phyloP scores from a whole-genome alignment of 2,113 vertebrate genomes.

The Gasterosteus nipponicus region DNA sequence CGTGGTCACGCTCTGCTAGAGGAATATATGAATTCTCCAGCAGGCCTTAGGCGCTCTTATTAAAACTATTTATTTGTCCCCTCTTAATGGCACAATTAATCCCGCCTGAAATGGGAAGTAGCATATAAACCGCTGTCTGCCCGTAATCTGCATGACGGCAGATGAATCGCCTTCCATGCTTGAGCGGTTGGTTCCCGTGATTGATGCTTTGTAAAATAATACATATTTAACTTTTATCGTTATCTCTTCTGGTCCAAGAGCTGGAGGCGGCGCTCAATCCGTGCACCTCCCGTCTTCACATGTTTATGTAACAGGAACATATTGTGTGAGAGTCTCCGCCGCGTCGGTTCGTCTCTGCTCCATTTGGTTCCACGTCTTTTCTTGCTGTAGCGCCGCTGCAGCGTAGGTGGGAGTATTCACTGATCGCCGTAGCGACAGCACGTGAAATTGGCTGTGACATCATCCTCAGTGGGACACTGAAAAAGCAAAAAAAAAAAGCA shows the following conservation, averaged over 20 bases:
- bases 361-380: neutral
- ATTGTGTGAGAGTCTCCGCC: neutral
- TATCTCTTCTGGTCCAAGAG: neutral
- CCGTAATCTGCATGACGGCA: slow-evolving; percentile 59
- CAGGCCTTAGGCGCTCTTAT: slow-evolving; percentile 64
- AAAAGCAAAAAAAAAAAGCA: neutral
- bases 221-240: slow-evolving; percentile 34
- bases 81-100: slow-evolving; percentile 74
- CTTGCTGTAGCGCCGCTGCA: neutral
- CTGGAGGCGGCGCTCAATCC: neutral
- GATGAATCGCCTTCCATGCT: slow-evolving; percentile 53
- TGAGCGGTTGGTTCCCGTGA: slow-evolving; percentile 48
- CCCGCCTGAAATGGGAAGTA: slow-evolving; percentile 72
- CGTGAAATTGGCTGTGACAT: neutral
- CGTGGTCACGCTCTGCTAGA: slow-evolving; percentile 69
- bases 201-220: slow-evolving; percentile 35
- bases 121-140: slow-evolving; percentile 62
- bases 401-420: neutral
- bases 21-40: slow-evolving; percentile 66
- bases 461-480: neutral
- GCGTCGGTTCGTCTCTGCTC: neutral
- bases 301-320: neutral
- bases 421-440: neutral
- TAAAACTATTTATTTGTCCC: slow-evolving; percentile 75
- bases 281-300: neutral